Evolutionary conservation across 2,113 vertebrate genomes (phyloP).

Genomic region (Alethe castanea): DNA sequence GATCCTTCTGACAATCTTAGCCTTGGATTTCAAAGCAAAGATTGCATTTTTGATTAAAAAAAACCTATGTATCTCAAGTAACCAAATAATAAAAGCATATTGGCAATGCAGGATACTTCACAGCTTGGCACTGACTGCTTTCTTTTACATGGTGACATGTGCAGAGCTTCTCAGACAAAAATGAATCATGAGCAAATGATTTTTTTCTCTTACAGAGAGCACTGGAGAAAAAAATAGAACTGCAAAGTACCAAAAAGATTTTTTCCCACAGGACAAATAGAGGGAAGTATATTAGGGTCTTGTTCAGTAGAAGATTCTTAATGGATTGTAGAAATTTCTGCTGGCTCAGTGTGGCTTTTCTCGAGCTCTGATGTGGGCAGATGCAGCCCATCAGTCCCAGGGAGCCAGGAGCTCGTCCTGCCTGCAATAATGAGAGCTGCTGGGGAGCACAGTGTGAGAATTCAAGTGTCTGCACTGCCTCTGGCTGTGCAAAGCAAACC

Average conservation of each 20-base stretch:
- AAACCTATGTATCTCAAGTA: background rate
- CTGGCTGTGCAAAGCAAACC: background rate
- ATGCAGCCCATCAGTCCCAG: background rate
- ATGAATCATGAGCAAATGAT: background rate
- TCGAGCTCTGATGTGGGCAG: background rate
- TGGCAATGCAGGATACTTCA: background rate
- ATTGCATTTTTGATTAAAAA: background rate
- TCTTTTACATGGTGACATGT: background rate
- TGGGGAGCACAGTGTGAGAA: background rate
- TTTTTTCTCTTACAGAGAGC: background rate
- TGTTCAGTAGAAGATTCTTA: background rate
- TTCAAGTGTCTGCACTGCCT: background rate
- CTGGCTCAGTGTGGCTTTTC: background rate
- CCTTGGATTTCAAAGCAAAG: background rate
- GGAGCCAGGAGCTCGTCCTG: background rate
- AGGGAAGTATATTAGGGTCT: background rate
- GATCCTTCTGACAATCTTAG: background rate
- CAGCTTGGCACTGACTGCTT: background rate
- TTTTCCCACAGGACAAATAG: background rate
- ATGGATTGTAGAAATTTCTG: background rate
- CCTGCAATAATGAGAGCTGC: background rate
- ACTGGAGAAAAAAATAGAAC: background rate
- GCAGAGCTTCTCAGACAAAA: slow-evolving; percentile 36
- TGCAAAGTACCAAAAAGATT: background rate
- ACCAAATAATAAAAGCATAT: background rate